Evolutionary conservation across 2,797 vertebrate genomes (phyloP), one percentile per base, ranked within the genome.

Genomic region (Argentina silus): DNA sequence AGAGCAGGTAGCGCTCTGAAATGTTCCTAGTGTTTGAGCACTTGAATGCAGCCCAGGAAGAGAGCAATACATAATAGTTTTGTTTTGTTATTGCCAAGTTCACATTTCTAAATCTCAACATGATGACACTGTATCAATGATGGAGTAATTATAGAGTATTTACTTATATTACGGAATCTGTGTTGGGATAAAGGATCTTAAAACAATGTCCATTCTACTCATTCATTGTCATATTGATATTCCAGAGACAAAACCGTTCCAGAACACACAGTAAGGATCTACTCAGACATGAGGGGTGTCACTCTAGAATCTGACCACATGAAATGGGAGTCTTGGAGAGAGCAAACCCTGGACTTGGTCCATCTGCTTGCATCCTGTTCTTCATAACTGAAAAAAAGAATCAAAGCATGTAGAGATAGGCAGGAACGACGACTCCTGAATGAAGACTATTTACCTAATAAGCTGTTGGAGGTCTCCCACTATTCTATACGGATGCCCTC

Each of bases 71-170:
- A 66, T 45, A 7, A 14, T 67, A 59, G 59, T 71, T 9, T 66
- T 69, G 69, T 75, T 63, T 60, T 76, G 60, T 90, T 90, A 92
- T 90, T 91, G 88, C 89, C 89, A 70, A 66, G 77, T 73, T 51
- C 19, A 70, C 50, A 77, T 73, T 69, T 76, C 53, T 63, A 21
- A 11, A 61, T 74, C 68, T 0, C 14, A 36, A 75, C 65, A 78
- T 56, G 42, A 53, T 44, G 36, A 47, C 23, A 62, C 17, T 21
- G 8, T 48, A 21, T 48, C 1, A 53, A 53, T n/a, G 27, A 36
- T 36, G 27, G 27, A 36, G 27, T 36, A 36, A 36, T 36, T 36
- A 36, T 36, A 36, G 27, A 36, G 27, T 36, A 36, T 36, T 36
- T 36, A 36, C 27, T 36, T 36, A 63, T 27, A 44, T 10, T 9